Evolutionary conservation across 2,797 vertebrate genomes (phyloP).

Genomic region (Anableps anableps): DNA sequence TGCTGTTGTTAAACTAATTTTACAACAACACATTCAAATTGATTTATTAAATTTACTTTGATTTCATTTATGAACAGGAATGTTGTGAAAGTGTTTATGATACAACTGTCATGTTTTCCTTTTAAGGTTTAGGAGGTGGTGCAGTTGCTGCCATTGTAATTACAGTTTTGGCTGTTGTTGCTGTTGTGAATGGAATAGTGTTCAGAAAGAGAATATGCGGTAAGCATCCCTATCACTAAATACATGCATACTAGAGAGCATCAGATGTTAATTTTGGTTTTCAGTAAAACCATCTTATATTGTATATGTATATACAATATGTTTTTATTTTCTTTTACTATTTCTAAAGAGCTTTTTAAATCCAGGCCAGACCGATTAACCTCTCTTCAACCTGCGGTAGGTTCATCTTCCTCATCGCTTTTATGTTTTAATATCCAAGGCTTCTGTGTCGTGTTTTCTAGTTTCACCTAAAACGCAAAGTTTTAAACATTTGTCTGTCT

Average conservation of each 20-base stretch:
- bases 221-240: constrained; percentile 20
- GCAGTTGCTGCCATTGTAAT: fast-evolving
- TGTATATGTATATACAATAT: too few species aligned
- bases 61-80: background rate
- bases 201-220: background rate
- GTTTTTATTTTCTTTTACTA: background rate
- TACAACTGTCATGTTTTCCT: background rate
- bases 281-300: background rate
- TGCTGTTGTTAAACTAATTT: background rate
- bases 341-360: background rate
- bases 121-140: background rate
- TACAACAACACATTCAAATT: background rate
- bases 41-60: background rate
- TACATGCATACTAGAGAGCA: background rate
- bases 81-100: background rate
- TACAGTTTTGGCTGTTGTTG: fast-evolving
- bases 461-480: background rate
- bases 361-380: fast-evolving
- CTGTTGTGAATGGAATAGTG: fast-evolving
- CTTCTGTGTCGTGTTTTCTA: background rate
- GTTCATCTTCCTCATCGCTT: background rate
- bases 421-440: background rate
- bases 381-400: constrained; percentile 13
- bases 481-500: constrained; percentile 28
- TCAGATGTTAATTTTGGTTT: background rate